Evolutionary conservation across 2,888 invertebrate genomes (phyloP).

Genomic region (Drosophila subsilvestris): DNA sequence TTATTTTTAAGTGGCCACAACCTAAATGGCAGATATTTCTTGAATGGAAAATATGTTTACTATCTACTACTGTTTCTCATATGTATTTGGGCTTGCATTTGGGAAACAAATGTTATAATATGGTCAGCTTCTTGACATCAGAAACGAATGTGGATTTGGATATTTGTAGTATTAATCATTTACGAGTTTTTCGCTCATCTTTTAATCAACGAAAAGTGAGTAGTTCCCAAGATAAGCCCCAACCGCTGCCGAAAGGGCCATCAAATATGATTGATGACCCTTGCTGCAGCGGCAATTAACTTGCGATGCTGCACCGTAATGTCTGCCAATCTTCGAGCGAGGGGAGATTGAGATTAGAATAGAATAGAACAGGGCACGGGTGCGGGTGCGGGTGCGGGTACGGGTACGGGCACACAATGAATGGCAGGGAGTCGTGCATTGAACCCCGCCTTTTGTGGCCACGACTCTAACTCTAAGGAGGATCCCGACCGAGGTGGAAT

Average conservation of each 20-base stretch:
- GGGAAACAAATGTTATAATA: neutral
- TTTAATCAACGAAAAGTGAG: neutral
- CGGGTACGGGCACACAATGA: neutral
- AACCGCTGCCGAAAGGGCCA: neutral
- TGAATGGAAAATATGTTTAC: slow-evolving; percentile 11
- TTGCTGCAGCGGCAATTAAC: slow-evolving; percentile 57
- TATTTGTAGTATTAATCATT: neutral
- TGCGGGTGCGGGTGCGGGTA: neutral
- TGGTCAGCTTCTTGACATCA: no score
- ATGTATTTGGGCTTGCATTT: neutral
- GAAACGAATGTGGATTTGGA: neutral
- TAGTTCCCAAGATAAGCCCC: neutral
- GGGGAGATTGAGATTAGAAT: slow-evolving; percentile 32
- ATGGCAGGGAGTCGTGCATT: slow-evolving; percentile 46
- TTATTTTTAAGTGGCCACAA: slow-evolving; percentile 55
- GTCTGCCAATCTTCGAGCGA: slow-evolving; percentile 25
- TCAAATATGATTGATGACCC: slow-evolving; percentile 56
- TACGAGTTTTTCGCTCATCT: neutral
- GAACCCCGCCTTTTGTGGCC: slow-evolving; percentile 48
- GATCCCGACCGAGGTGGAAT: slow-evolving; percentile 56
- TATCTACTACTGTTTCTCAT: neutral
- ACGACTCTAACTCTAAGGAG: slow-evolving; percentile 30
- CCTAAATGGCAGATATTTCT: slow-evolving; percentile 46
- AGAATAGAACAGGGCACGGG: neutral
- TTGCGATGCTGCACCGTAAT: slow-evolving; percentile 41